phyloP scores from a whole-genome alignment of 2,888 invertebrate species.

The Dinocampus coccinellae region DNA sequence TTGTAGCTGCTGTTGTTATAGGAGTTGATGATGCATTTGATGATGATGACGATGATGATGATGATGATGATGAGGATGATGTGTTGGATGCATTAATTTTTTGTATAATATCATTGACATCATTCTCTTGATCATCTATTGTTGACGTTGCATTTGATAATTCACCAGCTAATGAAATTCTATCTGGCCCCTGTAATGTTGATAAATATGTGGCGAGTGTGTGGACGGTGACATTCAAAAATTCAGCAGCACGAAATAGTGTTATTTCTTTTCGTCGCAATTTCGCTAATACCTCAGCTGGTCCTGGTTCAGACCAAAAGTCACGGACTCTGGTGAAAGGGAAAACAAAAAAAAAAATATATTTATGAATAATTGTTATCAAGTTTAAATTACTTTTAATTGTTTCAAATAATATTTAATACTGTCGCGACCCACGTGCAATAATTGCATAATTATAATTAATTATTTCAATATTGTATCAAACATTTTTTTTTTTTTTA shows the following conservation, averaged over 20 bases:
- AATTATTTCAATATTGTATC: no score
- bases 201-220: constrained; percentile 80
- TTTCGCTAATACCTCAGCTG: constrained; percentile 79
- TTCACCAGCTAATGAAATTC: constrained; percentile 69
- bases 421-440: no score
- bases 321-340: constrained; percentile 74
- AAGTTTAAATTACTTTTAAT: no score
- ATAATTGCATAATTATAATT: no score
- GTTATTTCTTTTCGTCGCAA: constrained; percentile 81
- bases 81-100: constrained; percentile 61
- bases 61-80: constrained; percentile 37
- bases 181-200: constrained; percentile 72
- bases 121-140: constrained; percentile 67
- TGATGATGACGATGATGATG: constrained; percentile 46
- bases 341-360: no score
- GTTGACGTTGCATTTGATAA: constrained; percentile 61
- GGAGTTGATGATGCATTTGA: constrained; percentile 55
- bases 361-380: no score
- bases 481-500: no score
- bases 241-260: constrained; percentile 80
- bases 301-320: constrained; percentile 84
- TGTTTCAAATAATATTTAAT: no score
- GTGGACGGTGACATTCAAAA: constrained; percentile 81
- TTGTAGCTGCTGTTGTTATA: constrained; percentile 47
- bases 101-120: constrained; percentile 70